Conservation (phyloP, 2,888 invertebrate genomes). For the Cataglyphis livida region DNA sequence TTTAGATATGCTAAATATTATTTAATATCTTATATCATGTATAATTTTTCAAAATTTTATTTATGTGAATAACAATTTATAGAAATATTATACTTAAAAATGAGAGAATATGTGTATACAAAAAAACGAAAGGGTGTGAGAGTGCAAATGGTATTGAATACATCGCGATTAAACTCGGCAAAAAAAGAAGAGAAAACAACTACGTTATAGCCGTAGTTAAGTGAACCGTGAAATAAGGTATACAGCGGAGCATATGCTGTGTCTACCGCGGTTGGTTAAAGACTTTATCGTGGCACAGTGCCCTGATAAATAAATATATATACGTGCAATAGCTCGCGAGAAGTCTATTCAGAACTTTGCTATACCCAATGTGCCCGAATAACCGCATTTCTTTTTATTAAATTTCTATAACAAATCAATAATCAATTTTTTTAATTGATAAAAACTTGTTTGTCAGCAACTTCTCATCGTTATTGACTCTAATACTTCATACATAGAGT, state of each 20-base stretch:
- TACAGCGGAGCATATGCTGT: neutral
- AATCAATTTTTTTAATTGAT: neutral
- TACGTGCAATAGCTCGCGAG: neutral
- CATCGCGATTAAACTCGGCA: neutral
- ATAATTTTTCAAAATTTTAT: neutral
- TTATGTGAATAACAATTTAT: neutral
- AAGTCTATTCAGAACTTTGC: neutral
- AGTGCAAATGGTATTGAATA: neutral
- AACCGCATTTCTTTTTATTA: neutral
- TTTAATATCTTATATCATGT: neutral
- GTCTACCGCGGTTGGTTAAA: neutral
- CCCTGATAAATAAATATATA: neutral
- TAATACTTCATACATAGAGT: neutral
- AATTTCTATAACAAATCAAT: neutral
- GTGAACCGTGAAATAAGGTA: slow-evolving; percentile 4
- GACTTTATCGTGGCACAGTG: neutral
- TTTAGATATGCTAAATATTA: neutral
- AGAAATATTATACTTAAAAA: neutral
- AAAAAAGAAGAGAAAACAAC: neutral
- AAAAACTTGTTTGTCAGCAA: neutral
- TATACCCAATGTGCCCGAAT: neutral
- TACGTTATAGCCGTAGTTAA: neutral
- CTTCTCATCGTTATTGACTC: too few relatives aligned
- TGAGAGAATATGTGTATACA: neutral
- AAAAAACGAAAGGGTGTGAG: too few relatives aligned